phyloP scores from a whole-genome alignment of 2,888 invertebrate species.

The Kryphioiulus occultus region DNA sequence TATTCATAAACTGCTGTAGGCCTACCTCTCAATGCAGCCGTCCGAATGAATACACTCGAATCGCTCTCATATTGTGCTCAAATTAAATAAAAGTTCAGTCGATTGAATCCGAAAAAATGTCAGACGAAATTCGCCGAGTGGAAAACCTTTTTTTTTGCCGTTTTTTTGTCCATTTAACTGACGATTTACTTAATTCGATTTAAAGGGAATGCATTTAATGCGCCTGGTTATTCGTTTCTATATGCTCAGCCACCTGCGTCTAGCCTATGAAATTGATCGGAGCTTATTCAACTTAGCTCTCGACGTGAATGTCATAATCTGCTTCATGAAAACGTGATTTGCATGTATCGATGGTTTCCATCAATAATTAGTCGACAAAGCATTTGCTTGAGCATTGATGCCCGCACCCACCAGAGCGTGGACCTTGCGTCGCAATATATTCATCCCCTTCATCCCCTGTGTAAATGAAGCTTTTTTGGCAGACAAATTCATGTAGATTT shows the following conservation, averaged over 20 bases:
- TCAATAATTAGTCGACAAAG: conserved; percentile 5
- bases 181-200: not conserved
- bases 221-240: not conserved
- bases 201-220: not conserved
- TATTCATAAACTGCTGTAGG: not conserved
- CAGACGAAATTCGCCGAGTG: not conserved
- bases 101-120: conserved; percentile 3
- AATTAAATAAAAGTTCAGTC: not conserved
- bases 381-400: not conserved
- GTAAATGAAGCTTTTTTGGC: not conserved
- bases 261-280: not conserved
- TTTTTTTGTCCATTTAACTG: not conserved
- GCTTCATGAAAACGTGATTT: conserved; percentile 5
- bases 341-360: not conserved
- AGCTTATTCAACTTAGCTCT: not conserved
- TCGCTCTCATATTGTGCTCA: not conserved
- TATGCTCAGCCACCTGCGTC: not conserved
- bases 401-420: not conserved
- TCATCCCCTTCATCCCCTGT: not conserved
- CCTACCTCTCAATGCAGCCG: too few species aligned
- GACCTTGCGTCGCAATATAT: not conserved
- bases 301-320: not conserved
- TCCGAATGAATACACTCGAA: not conserved
- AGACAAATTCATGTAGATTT: not conserved
- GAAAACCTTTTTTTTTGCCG: not conserved